Conservation (phyloP, 2,888 invertebrate genomes). For the Cerastoderma edule region DNA sequence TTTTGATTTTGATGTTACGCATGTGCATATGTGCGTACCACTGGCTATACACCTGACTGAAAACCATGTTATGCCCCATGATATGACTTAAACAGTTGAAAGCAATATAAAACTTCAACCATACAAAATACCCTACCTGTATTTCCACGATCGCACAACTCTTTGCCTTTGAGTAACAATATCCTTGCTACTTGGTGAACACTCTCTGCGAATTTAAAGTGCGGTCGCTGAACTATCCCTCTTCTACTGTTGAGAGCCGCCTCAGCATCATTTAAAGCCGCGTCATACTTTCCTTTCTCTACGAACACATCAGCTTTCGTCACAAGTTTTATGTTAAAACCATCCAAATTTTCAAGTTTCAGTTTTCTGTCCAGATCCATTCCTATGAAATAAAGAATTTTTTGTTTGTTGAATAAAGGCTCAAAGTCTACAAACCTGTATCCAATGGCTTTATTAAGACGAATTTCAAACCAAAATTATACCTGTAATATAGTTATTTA, state of each 20-base stretch:
- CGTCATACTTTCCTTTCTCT: constrained; percentile 36
- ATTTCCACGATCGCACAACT: constrained; percentile 26
- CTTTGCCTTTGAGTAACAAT: constrained; percentile 45
- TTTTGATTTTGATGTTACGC: no score
- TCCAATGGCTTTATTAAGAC: no score
- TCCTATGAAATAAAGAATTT: constrained; percentile 29
- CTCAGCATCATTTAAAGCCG: constrained; percentile 42
- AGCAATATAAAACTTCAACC: no score
- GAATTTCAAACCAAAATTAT: no score
- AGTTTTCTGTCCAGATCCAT: constrained; percentile 45
- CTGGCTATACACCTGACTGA: no score
- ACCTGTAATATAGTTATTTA: no score
- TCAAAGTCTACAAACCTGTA: no score
- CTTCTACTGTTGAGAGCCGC: constrained; percentile 37
- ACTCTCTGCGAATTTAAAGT: constrained; percentile 49
- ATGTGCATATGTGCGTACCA: no score
- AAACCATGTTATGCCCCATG: no score
- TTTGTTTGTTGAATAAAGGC: no score
- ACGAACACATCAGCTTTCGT: constrained; percentile 48
- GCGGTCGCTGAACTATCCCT: constrained; percentile 50
- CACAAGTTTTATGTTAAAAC: constrained; percentile 36
- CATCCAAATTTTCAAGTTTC: constrained; percentile 50
- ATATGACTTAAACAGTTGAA: no score
- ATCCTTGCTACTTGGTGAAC: constrained; percentile 52
- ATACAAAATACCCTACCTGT: no score